phyloP scores from a whole-genome alignment of 2,888 invertebrate genomes.

The Microchrysa polita region DNA sequence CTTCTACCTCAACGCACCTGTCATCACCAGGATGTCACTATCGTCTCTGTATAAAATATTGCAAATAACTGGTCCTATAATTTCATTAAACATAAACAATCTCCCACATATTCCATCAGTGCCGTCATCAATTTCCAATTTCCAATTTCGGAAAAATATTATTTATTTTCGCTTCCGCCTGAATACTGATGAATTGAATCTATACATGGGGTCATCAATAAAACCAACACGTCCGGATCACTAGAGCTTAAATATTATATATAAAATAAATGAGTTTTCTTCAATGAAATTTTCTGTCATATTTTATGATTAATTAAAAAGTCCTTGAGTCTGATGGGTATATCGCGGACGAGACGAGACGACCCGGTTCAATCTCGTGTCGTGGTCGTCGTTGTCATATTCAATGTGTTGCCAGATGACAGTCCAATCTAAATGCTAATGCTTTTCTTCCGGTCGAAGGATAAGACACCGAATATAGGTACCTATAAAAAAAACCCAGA shows the following conservation, averaged over 20 bases:
- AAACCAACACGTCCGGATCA: not conserved
- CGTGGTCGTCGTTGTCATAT: constrained; percentile 21
- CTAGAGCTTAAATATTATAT: constrained; percentile 18
- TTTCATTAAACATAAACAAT: too few relatives aligned
- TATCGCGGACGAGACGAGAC: too few relatives aligned
- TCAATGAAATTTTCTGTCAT: constrained; percentile 15
- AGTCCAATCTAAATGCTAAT: constrained; percentile 43
- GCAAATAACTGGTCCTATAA: too few relatives aligned
- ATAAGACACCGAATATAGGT: constrained; percentile 12
- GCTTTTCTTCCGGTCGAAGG: constrained; percentile 25
- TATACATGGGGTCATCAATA: not conserved
- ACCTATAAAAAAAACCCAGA: constrained; percentile 34
- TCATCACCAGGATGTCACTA: too few relatives aligned
- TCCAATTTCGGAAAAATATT: not conserved
- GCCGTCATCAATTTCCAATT: not conserved
- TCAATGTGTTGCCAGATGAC: constrained; percentile 32
- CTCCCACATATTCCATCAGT: too few relatives aligned
- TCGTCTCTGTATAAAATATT: too few relatives aligned
- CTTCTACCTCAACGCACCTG: too few relatives aligned
- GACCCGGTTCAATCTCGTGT: not conserved
- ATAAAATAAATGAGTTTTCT: constrained; percentile 16
- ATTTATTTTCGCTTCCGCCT: not conserved
- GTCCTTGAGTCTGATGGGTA: not conserved
- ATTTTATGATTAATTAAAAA: constrained; percentile 40
- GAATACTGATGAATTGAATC: not conserved